Evolutionary conservation across 2,888 invertebrate genomes (phyloP), one percentile per base, ranked within the genome.

Genomic region (Ariolimax columbianus): DNA sequence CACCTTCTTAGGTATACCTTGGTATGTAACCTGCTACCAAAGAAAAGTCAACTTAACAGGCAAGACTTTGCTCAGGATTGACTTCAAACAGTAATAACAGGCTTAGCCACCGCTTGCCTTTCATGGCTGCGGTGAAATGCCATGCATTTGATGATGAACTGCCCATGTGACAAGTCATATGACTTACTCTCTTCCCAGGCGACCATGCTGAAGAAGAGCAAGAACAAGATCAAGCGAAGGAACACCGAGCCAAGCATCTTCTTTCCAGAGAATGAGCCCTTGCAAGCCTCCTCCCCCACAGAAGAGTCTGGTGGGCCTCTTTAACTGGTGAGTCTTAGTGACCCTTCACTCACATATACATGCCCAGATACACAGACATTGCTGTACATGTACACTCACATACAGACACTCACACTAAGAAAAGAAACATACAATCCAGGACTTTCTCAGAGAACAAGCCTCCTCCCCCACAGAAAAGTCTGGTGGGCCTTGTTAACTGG

Each of bases 141-240:
- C 14, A 47, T 47, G 47, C 14, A 47, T 47, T 47, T 47, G 47
- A 47, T 2, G 63, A 63, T 30, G 33, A 30, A 33, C 33, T 66
- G 17, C 7, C 66, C 33, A 66, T 66, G 66, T 66, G 66, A 66
- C 66, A 11, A 66, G n/a, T 63, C 59, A 63, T 63, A 11, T 63
- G 59, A 63, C 55, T 55, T 47, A 55, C 30, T 33, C 4, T 73
- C 38, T 47, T 51, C 33, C 0, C 93, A 99, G 99, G 99, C 99
- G 95, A 99, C 99, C 95, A 99, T 99, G 99, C 96, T 99, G 96
- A 99, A 99, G 97, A 99, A 99, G 88, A 93, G 92, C 87, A 94
- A 94, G 97, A 97, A 97, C 96, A 99, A 99, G 96, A 98, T 98
- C 96, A 98, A 98, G 96, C 96, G 98, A 95, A 97, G 98, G 94